A percentile compares a stretch with the other conserved stretches of the same genome.
These are phyloP conservation scores for Sinocyclocheilus grahami DNA, from an alignment of 2,113 vertebrate genomes.

Conservation along the genomic window DNA sequence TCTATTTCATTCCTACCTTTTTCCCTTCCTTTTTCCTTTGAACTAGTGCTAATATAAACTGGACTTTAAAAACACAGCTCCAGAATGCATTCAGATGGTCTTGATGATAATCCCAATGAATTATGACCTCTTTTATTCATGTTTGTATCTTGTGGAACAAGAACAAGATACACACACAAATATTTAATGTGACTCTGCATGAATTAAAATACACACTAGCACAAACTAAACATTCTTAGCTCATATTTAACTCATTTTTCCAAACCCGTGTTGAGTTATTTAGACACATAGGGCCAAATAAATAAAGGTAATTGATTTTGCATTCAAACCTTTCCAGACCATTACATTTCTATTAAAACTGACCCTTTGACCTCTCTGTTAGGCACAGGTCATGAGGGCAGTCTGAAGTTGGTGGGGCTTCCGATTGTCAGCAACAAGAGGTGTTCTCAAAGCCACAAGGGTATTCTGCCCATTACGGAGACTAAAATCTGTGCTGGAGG, in stretches of 20 bases:
- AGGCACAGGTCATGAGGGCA: slow-evolving; percentile 84
- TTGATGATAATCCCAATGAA: neutral
- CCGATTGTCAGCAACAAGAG: slow-evolving; percentile 86
- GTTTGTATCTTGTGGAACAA: neutral
- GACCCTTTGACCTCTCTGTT: slow-evolving; percentile 1
- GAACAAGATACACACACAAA: neutral
- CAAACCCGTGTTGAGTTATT: neutral
- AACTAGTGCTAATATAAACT: no score
- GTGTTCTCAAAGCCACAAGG: slow-evolving; percentile 86
- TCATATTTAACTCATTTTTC: neutral
- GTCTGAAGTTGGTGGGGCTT: slow-evolving; percentile 84
- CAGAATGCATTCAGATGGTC: neutral
- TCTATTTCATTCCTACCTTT: no score
- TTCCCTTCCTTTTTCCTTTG: no score
- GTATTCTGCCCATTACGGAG: slow-evolving; percentile 83
- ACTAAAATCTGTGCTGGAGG: slow-evolving; percentile 92
- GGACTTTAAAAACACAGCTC: neutral
- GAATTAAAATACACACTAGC: neutral
- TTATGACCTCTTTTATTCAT: neutral
- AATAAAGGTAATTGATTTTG: neutral
- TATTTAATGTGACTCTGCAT: neutral
- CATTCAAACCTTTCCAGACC: neutral
- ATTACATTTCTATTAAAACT: neutral
- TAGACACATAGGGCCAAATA: neutral
- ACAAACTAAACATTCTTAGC: neutral